Percentiles rank a stretch among this genome's conserved stretches.
These are phyloP conservation scores for Dryomyza anilis DNA, from an alignment of 2,888 invertebrate genomes.

Conservation along the genomic window DNA sequence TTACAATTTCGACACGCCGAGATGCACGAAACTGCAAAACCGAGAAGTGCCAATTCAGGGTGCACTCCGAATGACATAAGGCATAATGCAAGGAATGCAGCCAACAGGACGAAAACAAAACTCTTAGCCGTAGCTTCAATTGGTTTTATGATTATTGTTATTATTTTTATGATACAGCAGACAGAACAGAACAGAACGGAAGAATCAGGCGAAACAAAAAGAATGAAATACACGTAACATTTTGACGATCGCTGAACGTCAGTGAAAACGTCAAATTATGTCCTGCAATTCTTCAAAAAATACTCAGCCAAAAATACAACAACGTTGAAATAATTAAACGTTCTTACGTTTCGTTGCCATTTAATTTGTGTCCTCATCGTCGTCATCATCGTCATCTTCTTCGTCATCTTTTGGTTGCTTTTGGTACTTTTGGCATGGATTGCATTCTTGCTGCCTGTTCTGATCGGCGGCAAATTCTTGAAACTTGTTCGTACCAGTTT, in stretches of 20 bases:
- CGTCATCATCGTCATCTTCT: too few species aligned
- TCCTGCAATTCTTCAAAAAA: neutral
- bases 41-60: neutral
- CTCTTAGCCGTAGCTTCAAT: conserved; percentile 27
- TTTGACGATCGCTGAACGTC: too few species aligned
- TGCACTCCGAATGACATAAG: conserved; percentile 36
- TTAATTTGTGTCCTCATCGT: too few species aligned
- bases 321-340: conserved; percentile 25
- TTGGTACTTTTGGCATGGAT: neutral
- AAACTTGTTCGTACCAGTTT: too few species aligned
- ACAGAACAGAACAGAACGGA: neutral
- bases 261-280: conserved; percentile 15
- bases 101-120: conserved; percentile 1
- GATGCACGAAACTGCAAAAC: too few species aligned
- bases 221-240: too few species aligned
- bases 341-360: conserved; percentile 24
- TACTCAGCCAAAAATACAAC: neutral
- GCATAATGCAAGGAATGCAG: conserved; percentile 47
- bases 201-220: neutral
- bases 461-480: conserved; percentile 10
- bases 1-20: conserved; percentile 4
- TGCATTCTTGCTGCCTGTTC: conserved; percentile 13
- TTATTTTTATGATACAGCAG: conserved; percentile 22
- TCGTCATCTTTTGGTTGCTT: too few species aligned
- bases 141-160: conserved; percentile 38